These are phyloP conservation scores for Stictocephala bisonia DNA, from an alignment of 2,888 invertebrate species.

Conservation along the genomic window DNA sequence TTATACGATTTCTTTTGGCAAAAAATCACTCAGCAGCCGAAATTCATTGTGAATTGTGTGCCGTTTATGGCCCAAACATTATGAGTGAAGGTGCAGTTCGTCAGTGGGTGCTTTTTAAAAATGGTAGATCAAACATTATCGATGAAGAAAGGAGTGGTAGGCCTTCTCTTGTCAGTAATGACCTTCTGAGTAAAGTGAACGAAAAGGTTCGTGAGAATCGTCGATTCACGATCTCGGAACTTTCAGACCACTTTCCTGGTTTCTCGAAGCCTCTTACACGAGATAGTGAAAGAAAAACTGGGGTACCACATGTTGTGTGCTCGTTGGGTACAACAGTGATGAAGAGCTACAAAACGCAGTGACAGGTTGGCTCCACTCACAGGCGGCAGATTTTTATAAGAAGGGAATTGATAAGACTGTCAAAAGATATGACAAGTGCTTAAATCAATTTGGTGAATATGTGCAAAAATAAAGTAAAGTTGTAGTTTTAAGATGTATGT, in stretches of 20 bases:
- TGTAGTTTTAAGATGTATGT: too few relatives aligned
- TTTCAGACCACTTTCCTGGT: not conserved
- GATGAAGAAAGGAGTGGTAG: slow-evolving; percentile 44
- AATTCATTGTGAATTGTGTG: not conserved
- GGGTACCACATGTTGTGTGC: slow-evolving; percentile 54
- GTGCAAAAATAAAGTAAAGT: not conserved
- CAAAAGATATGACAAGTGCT: slow-evolving; percentile 11
- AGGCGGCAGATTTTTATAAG: slow-evolving; percentile 49
- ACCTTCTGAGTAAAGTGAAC: not conserved
- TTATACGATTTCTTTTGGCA: not conserved
- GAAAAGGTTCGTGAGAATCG: not conserved
- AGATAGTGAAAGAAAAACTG: slow-evolving; percentile 52
- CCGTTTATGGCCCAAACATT: not conserved
- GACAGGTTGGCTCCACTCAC: slow-evolving; percentile 46
- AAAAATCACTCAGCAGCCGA: not conserved
- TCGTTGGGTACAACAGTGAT: slow-evolving; percentile 53
- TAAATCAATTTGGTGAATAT: slow-evolving; percentile 18
- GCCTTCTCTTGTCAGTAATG: not conserved
- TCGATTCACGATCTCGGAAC: not conserved
- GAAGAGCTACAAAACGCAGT: slow-evolving; percentile 56
- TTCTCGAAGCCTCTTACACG: slow-evolving; percentile 36
- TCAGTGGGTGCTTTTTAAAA: slow-evolving; percentile 42
- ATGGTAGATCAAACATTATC: slow-evolving; percentile 44
- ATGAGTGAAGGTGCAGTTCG: not conserved
- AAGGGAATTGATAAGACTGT: too few relatives aligned